phyloP scores from a whole-genome alignment of 2,888 invertebrate genomes.

The Leptopilina syphax region DNA sequence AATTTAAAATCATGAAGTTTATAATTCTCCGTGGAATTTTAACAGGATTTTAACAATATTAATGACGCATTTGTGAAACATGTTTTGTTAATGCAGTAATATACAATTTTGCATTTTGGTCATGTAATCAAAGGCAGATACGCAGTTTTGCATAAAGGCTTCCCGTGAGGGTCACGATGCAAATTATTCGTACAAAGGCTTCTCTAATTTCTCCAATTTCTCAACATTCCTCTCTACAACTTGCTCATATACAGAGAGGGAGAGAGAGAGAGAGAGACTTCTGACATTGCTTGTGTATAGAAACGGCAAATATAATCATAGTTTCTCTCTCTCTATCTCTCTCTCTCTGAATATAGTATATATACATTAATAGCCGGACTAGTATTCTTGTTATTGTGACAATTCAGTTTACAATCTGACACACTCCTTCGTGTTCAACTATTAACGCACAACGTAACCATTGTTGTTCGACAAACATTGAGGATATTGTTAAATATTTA shows the following conservation, averaged over 20 bases:
- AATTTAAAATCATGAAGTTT: not conserved
- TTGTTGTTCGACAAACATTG: not conserved
- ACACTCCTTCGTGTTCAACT: not conserved
- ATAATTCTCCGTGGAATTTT: not conserved
- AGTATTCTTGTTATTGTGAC: not conserved
- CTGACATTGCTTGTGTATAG: constrained; percentile 1
- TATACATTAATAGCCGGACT: not conserved
- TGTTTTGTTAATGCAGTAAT: constrained; percentile 6
- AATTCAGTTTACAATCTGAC: constrained; percentile 21
- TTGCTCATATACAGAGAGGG: not conserved
- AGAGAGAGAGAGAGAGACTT: not conserved
- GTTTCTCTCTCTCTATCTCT: not conserved
- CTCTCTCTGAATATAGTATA: no score
- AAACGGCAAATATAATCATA: constrained; percentile 2
- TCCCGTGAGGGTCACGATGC: constrained; percentile 8
- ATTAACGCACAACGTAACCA: not conserved
- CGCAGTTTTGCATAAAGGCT: constrained; percentile 37
- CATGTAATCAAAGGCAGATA: constrained; percentile 29
- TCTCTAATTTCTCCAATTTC: constrained; percentile 30
- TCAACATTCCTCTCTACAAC: constrained; percentile 23
- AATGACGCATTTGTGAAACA: constrained; percentile 12
- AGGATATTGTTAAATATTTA: not conserved
- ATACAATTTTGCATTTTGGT: not conserved
- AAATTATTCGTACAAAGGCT: constrained; percentile 31
- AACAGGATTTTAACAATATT: not conserved